These are phyloP conservation scores for Hypotaenidia okinawae DNA, from an alignment of 2,797 vertebrate genomes.

Conservation along the genomic window DNA sequence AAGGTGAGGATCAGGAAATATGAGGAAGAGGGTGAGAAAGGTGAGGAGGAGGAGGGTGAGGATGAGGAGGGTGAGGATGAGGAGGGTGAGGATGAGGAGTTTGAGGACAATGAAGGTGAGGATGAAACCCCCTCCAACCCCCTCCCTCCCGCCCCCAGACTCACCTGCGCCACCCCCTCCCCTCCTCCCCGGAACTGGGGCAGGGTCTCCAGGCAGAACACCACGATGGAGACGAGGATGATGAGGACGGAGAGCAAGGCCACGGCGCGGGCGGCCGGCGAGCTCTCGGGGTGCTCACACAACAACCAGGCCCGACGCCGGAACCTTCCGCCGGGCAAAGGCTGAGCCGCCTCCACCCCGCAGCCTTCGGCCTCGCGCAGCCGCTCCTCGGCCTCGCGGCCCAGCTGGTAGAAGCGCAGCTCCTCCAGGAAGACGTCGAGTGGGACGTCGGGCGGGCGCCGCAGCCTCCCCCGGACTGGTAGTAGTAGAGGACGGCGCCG, in stretches of 20 bases:
- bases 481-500: conserved; percentile 94
- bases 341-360: conserved; percentile 80
- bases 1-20: too few species aligned
- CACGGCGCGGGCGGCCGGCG: conserved; percentile 86
- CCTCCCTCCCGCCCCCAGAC: not conserved
- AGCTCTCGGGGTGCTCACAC: conserved; percentile 94
- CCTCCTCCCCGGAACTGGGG: conserved; percentile 90
- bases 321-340: conserved; percentile 81
- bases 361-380: conserved; percentile 93
- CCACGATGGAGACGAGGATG: conserved; percentile 94
- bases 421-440: conserved; percentile 94
- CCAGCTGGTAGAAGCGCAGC: conserved; percentile 91
- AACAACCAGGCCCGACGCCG: conserved; percentile 88
- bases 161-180: conserved; percentile 69
- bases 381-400: conserved; percentile 83
- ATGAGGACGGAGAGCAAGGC: conserved; percentile 94
- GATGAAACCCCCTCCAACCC: too few species aligned
- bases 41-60: too few species aligned
- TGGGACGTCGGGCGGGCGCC: conserved; percentile 88
- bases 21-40: too few species aligned
- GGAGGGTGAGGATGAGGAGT: too few species aligned
- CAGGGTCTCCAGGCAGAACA: conserved; percentile 96
- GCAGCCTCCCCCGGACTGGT: conserved; percentile 91
- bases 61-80: too few species aligned
- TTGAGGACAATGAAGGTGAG: too few species aligned